Percentiles rank a stretch among this genome's conserved stretches.
These are phyloP conservation scores for Masnerella sp. DNA, from an alignment of 2,888 invertebrate species.

Conservation along the genomic window DNA sequence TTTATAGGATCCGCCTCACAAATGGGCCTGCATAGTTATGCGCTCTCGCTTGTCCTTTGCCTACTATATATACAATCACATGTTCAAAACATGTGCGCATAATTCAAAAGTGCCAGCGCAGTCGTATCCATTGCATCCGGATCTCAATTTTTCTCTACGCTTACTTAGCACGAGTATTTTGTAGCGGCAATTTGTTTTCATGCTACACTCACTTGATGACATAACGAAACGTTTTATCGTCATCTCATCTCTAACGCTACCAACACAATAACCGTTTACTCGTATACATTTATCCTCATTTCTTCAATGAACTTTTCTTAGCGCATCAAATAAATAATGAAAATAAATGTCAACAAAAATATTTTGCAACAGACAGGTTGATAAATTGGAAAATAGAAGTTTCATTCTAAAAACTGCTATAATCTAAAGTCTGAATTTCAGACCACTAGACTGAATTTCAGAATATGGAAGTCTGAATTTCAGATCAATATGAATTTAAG, in stretches of 20 bases:
- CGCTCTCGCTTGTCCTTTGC: conserved; percentile 16
- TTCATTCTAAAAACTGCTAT: no score
- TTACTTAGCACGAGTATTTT: conserved; percentile 31
- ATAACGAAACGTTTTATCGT: conserved; percentile 40
- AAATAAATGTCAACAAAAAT: no score
- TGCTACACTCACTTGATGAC: conserved; percentile 33
- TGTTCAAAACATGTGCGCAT: conserved; percentile 41
- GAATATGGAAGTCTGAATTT: no score
- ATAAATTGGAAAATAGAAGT: no score
- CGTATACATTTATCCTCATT: no score
- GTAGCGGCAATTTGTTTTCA: conserved; percentile 38
- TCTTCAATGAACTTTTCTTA: no score
- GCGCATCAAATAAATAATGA: no score
- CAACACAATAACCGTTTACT: neutral
- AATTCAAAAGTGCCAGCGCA: conserved; percentile 62
- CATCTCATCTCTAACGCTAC: conserved; percentile 22
- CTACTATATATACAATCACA: conserved; percentile 14
- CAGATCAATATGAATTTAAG: no score
- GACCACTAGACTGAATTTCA: no score
- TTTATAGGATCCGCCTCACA: conserved; percentile 28
- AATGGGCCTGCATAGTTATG: conserved; percentile 29
- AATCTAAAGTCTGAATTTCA: no score
- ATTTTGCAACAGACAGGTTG: no score
- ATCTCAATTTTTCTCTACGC: conserved; percentile 19
- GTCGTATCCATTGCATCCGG: conserved; percentile 69